A percentile compares a stretch with the other conserved stretches of the same genome.
phyloP scores from a whole-genome alignment of 1,140 invertebrate genomes.

The Tribolium madens region DNA sequence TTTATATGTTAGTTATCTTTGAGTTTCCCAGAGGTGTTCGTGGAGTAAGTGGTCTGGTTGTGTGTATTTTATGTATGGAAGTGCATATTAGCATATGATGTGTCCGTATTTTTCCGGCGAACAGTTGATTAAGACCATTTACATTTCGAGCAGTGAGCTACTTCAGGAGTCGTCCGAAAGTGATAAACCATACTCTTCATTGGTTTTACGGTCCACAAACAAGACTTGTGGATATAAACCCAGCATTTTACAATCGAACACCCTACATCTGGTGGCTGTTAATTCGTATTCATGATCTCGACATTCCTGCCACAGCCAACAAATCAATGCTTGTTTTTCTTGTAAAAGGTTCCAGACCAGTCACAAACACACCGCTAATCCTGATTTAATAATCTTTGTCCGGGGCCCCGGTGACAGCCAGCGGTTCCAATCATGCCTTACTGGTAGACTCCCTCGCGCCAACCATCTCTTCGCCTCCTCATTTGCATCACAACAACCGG shows the following conservation, averaged over 20 bases:
- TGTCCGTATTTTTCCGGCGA: constrained; percentile 31
- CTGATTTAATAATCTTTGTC: constrained; percentile 63
- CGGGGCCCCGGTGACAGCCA: constrained; percentile 53
- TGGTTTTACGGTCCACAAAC: constrained; percentile 51
- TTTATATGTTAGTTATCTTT: background rate
- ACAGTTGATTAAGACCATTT: constrained; percentile 51
- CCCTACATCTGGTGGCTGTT: constrained; percentile 54
- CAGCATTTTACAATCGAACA: constrained; percentile 57
- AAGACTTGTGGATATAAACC: constrained; percentile 52
- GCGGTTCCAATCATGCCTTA: constrained; percentile 55
- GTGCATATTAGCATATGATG: constrained; percentile 29
- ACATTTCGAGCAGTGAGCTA: constrained; percentile 42
- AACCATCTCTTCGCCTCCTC: constrained; percentile 41
- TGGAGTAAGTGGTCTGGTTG: background rate
- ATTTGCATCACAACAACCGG: constrained; percentile 58
- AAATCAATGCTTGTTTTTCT: constrained; percentile 62
- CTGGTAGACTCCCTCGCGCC: constrained; percentile 51
- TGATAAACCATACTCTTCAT: constrained; percentile 52
- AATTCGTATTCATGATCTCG: constrained; percentile 57
- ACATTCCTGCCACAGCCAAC: constrained; percentile 55
- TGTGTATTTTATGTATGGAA: constrained; percentile 8
- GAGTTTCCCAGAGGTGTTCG: background rate
- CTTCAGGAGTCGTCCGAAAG: constrained; percentile 49
- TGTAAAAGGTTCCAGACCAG: constrained; percentile 56
- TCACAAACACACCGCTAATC: constrained; percentile 61